A percentile compares a stretch with the other conserved stretches of the same genome.
These are phyloP conservation scores for Andricus curvator DNA, from an alignment of 2,888 invertebrate species.

Conservation along the genomic window DNA sequence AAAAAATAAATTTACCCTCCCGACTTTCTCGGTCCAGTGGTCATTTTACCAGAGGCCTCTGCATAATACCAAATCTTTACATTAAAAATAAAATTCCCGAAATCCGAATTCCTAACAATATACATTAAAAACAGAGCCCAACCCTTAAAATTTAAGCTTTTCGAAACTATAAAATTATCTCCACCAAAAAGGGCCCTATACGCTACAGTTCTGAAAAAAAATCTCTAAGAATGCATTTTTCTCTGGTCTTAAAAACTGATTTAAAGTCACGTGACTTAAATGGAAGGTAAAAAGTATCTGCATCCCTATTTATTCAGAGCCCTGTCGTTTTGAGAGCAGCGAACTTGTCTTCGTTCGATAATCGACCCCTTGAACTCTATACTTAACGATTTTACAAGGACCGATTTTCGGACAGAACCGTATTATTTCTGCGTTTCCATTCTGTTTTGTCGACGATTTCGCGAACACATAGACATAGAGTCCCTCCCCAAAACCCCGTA, in stretches of 20 bases:
- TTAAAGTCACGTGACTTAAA: constrained; percentile 6
- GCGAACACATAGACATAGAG: constrained; percentile 35
- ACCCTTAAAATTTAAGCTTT: not conserved
- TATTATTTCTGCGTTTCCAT: constrained; percentile 69
- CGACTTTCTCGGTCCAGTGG: no score
- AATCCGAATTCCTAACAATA: not conserved
- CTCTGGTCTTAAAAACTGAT: constrained; percentile 21
- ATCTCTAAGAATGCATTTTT: constrained; percentile 29
- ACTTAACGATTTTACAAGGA: constrained; percentile 62
- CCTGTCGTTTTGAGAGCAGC: constrained; percentile 45
- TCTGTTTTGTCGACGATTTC: constrained; percentile 46
- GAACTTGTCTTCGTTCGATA: constrained; percentile 53
- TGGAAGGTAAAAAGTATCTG: constrained; percentile 33
- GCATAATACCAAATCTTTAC: not conserved
- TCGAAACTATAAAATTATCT: constrained; percentile 23
- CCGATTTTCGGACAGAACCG: constrained; percentile 58
- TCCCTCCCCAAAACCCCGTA: constrained; percentile 54
- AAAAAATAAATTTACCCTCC: no score
- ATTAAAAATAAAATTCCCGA: not conserved
- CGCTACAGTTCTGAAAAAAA: not conserved
- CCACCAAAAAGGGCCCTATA: not conserved
- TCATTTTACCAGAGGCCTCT: no score
- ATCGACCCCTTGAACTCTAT: constrained; percentile 61
- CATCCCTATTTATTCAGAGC: constrained; percentile 38
- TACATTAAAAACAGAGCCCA: not conserved